Evolutionary conservation across 2,113 vertebrate species (phyloP).

Genomic region (Ifrita kowaldi): DNA sequence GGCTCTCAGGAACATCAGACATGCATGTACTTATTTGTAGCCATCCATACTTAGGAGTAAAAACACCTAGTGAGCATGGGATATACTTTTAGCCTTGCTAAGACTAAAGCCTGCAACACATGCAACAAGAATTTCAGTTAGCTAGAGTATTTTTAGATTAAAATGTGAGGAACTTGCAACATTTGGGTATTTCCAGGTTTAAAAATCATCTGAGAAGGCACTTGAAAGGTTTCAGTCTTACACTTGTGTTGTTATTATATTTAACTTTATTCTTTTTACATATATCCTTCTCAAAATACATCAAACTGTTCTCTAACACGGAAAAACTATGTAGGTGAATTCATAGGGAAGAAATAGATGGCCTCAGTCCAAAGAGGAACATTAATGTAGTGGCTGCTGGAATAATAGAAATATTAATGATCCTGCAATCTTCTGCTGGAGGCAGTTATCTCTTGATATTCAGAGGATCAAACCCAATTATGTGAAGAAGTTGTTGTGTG

Average conservation of each 20-base stretch:
- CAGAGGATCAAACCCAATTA: neutral
- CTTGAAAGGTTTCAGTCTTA: neutral
- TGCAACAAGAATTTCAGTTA: neutral
- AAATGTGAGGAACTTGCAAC: neutral
- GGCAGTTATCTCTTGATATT: neutral
- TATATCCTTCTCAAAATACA: neutral
- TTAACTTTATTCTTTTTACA: neutral
- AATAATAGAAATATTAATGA: neutral
- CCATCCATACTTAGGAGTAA: neutral
- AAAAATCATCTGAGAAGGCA: neutral
- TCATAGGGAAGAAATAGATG: neutral
- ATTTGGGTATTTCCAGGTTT: neutral
- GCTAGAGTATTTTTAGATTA: neutral
- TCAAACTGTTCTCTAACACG: neutral
- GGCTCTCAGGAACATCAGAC: neutral
- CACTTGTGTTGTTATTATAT: neutral
- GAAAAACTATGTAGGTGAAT: neutral
- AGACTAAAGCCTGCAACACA: neutral
- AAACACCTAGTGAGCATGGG: neutral
- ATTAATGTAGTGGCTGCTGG: neutral
- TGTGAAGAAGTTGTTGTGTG: neutral
- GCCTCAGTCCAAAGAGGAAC: neutral
- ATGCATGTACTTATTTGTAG: fast-evolving
- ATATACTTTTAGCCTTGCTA: neutral
- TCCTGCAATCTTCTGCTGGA: neutral